Evolutionary conservation across 2,113 vertebrate species (phyloP).

Genomic region (Pantherophis guttatus): DNA sequence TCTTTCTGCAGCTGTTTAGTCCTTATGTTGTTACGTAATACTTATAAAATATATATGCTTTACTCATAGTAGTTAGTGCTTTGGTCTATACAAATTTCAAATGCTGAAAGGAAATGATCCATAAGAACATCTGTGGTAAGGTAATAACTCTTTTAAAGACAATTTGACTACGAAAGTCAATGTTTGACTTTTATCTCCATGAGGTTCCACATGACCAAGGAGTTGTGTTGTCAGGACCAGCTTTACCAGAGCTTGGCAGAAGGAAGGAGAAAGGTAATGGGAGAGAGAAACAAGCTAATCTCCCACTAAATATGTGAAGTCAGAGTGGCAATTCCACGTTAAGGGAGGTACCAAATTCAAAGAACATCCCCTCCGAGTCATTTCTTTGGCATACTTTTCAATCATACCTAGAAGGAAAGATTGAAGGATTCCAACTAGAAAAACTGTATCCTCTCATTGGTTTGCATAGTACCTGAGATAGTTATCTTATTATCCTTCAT

Average conservation of each 20-base stretch:
- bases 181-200: too few relatives aligned
- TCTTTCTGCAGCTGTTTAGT: not conserved
- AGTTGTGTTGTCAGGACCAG: not conserved
- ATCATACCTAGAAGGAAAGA: not conserved
- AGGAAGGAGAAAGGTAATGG: not conserved
- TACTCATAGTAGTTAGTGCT: not conserved
- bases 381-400: not conserved
- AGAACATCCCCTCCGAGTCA: not conserved
- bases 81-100: not conserved
- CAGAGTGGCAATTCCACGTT: not conserved
- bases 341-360: not conserved
- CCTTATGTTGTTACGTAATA: not conserved
- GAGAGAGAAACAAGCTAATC: not conserved
- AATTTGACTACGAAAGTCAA: not conserved
- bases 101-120: not conserved
- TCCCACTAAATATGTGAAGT: not conserved
- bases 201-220: not conserved
- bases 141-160: not conserved
- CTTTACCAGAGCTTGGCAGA: not conserved
- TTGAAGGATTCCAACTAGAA: not conserved
- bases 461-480: not conserved
- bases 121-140: not conserved
- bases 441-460: not conserved
- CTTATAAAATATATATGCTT: not conserved
- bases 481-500: not conserved